phyloP scores from a whole-genome alignment of 2,888 invertebrate species.

The Drosophila melanosoma region DNA sequence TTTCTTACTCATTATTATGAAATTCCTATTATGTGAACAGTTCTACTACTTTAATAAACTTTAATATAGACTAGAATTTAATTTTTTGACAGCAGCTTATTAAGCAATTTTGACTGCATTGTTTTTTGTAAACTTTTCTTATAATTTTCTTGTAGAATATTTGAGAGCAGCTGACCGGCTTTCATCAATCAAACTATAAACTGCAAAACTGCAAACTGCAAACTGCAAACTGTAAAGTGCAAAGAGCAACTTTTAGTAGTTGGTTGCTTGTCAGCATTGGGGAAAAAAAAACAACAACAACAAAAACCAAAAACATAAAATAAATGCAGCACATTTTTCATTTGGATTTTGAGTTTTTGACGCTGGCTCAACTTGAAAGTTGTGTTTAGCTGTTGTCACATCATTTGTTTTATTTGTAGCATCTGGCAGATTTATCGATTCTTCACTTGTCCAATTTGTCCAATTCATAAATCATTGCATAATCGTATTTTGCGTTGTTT shows the following conservation, averaged over 20 bases:
- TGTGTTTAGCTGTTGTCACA: conserved; percentile 45
- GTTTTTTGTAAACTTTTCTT: conserved; percentile 3
- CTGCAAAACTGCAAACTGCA: conserved; percentile 30
- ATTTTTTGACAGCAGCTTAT: background rate
- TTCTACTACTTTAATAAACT: background rate
- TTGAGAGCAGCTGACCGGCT: conserved; percentile 42
- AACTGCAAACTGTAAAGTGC: conserved; percentile 29
- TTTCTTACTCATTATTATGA: background rate
- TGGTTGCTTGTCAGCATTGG: conserved; percentile 37
- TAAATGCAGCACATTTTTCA: conserved; percentile 61
- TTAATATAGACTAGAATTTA: background rate
- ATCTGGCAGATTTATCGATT: conserved; percentile 65
- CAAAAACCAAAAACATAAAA: background rate
- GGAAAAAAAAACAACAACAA: background rate
- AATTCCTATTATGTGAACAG: background rate
- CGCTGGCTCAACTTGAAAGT: conserved; percentile 24
- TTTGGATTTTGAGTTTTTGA: conserved; percentile 28
- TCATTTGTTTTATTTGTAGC: conserved; percentile 56
- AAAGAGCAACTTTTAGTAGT: conserved; percentile 33
- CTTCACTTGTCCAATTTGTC: conserved; percentile 42
- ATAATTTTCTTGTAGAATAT: conserved; percentile 23
- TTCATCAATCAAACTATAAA: conserved; percentile 63
- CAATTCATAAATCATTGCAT: conserved; percentile 55
- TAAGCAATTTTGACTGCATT: background rate
- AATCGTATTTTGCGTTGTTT: conserved; percentile 49